These are phyloP conservation scores for Tetanocera ferruginea DNA, from an alignment of 2,888 invertebrate species.

Conservation along the genomic window DNA sequence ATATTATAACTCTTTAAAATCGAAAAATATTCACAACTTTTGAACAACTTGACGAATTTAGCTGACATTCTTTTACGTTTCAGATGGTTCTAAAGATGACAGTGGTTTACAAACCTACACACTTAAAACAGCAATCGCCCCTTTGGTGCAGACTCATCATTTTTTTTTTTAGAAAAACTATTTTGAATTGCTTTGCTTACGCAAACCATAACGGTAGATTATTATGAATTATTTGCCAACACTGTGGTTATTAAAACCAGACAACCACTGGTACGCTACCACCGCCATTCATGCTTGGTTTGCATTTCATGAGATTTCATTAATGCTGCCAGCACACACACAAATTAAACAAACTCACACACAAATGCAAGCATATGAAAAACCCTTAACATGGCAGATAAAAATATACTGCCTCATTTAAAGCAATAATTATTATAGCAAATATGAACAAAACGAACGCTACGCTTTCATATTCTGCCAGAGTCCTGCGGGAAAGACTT, in stretches of 20 bases:
- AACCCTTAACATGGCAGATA: neutral
- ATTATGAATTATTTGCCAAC: too few relatives aligned
- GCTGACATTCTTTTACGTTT: too few relatives aligned
- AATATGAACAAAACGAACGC: neutral
- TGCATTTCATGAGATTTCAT: slow-evolving; percentile 11
- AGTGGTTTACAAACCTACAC: too few relatives aligned
- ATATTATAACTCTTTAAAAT: too few relatives aligned
- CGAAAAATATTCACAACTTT: too few relatives aligned
- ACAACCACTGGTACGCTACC: neutral
- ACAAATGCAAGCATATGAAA: neutral
- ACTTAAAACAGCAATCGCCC: too few relatives aligned
- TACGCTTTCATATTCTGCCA: neutral
- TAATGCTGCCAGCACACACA: slow-evolving; percentile 4
- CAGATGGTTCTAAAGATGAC: too few relatives aligned
- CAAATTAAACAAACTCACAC: neutral
- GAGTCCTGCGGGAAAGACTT: neutral
- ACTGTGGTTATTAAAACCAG: neutral
- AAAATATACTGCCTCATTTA: slow-evolving; percentile 15
- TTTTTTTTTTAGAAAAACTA: too few relatives aligned
- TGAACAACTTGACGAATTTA: too few relatives aligned
- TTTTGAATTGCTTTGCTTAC: too few relatives aligned
- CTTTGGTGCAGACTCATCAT: too few relatives aligned
- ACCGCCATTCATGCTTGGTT: slow-evolving; percentile 32
- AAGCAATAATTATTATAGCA: slow-evolving; percentile 39
- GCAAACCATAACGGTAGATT: too few relatives aligned